phyloP scores from a whole-genome alignment of 2,797 vertebrate species.

The Diceros bicornis region DNA sequence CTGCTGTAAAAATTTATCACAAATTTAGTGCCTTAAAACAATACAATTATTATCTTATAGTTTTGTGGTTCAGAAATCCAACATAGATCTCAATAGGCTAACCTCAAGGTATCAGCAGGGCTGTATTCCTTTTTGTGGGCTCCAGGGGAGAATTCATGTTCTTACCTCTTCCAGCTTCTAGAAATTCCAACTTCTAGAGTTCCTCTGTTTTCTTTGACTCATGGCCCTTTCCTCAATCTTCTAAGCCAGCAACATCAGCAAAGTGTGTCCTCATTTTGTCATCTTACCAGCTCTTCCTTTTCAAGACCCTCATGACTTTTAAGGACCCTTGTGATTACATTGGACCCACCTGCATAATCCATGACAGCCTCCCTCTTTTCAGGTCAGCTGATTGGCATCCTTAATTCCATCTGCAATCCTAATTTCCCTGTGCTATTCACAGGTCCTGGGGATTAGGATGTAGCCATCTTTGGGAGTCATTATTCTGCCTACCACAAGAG shows the following conservation, averaged over 20 bases:
- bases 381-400: background rate
- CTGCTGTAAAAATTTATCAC: background rate
- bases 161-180: background rate
- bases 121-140: background rate
- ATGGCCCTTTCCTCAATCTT: background rate
- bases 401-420: background rate
- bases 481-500: background rate
- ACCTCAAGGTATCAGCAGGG: background rate
- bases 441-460: background rate
- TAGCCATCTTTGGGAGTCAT: background rate
- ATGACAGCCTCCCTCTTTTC: background rate
- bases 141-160: background rate
- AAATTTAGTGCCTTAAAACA: background rate
- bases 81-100: background rate
- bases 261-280: background rate
- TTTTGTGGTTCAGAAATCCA: background rate
- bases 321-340: background rate
- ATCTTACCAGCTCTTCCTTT: background rate
- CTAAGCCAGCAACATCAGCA: background rate
- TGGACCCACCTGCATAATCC: background rate
- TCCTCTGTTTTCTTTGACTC: background rate
- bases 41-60: background rate
- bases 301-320: background rate
- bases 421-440: background rate
- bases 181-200: background rate